These are phyloP conservation scores for Parthenolecanium corni DNA, from an alignment of 2,888 invertebrate species.

Conservation along the genomic window DNA sequence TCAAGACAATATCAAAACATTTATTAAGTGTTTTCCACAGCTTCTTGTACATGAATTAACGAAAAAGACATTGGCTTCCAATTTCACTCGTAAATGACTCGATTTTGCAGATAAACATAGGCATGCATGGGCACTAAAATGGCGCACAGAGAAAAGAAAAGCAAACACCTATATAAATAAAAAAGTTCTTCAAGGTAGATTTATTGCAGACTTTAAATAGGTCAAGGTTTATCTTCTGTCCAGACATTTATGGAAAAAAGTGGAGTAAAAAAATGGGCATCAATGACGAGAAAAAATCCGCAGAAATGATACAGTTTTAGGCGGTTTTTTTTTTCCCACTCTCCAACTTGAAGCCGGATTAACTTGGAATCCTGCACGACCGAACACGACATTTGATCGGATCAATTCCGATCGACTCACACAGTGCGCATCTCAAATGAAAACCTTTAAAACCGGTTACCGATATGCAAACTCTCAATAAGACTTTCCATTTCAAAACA, in stretches of 20 bases:
- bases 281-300: background rate
- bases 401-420: no score
- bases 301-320: no score
- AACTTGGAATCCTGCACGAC: no score
- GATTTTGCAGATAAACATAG: constrained; percentile 2
- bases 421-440: no score
- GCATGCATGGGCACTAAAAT: no score
- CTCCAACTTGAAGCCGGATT: no score
- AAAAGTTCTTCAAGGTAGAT: constrained; percentile 11
- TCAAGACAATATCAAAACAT: background rate
- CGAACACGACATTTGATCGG: no score
- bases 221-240: constrained; percentile 8
- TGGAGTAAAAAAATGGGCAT: constrained; percentile 5
- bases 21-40: constrained; percentile 7
- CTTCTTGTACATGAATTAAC: constrained; percentile 4
- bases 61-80: background rate
- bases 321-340: no score
- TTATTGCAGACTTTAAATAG: constrained; percentile 16
- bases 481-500: no score
- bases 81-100: constrained; percentile 2
- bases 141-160: background rate
- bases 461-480: no score
- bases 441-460: no score
- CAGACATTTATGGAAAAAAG: background rate
- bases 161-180: no score